phyloP scores from a whole-genome alignment of 64 coral and sea anemone genomes.

The Montipora cactus region DNA sequence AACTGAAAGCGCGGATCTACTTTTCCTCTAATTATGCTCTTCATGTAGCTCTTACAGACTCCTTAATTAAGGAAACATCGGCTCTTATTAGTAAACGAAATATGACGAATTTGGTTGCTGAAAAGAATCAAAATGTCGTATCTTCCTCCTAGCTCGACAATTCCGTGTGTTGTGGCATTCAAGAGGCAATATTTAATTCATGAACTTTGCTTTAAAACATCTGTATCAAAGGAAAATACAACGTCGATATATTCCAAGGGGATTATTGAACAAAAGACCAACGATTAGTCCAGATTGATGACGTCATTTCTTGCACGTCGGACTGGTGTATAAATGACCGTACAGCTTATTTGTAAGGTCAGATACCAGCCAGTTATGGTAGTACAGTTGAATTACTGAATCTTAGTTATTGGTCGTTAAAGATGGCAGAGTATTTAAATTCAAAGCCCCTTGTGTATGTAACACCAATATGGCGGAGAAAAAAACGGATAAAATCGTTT shows the following conservation, averaged over 20 bases:
- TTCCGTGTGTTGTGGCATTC: not conserved
- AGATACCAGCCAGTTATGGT: not conserved
- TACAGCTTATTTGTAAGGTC: not conserved
- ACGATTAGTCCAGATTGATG: not conserved
- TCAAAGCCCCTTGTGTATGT: not conserved
- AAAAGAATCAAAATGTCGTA: no score
- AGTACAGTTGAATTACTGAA: not conserved
- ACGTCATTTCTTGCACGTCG: not conserved
- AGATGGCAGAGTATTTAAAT: not conserved
- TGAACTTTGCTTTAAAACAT: not conserved
- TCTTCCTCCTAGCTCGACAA: no score
- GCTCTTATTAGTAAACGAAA: no score
- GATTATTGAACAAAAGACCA: not conserved
- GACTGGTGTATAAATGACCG: not conserved
- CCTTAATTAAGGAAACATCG: no score
- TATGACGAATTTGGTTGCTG: no score
- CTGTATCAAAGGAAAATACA: not conserved
- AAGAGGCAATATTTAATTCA: not conserved
- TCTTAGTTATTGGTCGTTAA: no score
- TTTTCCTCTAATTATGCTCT: no score
- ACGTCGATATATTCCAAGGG: not conserved
- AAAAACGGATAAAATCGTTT: conserved; percentile 3
- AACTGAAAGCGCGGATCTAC: no score
- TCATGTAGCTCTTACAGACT: no score
- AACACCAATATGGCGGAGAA: conserved; percentile 19